Conservation (phyloP, 2,797 vertebrate genomes). For the Alcedo quadribrachys region DNA sequence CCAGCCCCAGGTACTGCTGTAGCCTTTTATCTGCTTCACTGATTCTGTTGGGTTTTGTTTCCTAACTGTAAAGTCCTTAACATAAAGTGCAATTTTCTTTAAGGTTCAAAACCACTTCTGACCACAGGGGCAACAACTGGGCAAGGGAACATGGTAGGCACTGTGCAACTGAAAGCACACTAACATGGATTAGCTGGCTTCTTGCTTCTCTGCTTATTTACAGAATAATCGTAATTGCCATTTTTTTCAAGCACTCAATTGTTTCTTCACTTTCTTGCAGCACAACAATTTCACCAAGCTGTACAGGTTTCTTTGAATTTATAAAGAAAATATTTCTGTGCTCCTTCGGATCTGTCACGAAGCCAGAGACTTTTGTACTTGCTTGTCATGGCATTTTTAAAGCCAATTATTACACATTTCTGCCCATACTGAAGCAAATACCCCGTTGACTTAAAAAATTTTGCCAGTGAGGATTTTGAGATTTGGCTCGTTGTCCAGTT, state of each 20-base stretch:
- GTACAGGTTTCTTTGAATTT: background rate
- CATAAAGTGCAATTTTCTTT: background rate
- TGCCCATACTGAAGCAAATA: conserved; percentile 26
- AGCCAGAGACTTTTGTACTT: conserved; percentile 30
- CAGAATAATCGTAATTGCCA: conserved; percentile 2
- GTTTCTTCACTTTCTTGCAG: conserved; percentile 20
- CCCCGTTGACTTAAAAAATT: conserved; percentile 12
- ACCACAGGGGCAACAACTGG: background rate
- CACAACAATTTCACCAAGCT: background rate
- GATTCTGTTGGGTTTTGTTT: background rate
- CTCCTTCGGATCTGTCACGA: conserved; percentile 4
- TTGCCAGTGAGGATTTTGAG: conserved; percentile 7
- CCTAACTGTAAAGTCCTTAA: background rate
- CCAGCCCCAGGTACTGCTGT: background rate
- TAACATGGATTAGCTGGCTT: background rate
- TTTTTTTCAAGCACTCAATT: background rate
- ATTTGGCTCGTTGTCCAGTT: conserved; percentile 42
- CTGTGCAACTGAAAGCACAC: background rate
- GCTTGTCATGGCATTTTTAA: conserved; percentile 13
- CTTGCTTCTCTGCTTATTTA: background rate
- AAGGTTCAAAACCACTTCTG: background rate
- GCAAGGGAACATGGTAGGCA: background rate
- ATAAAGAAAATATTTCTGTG: conserved; percentile 14
- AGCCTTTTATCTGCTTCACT: background rate
- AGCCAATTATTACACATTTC: conserved; percentile 42